These are phyloP conservation scores for Apolygus lucorum DNA, from an alignment of 1,140 invertebrate species.

Conservation along the genomic window DNA sequence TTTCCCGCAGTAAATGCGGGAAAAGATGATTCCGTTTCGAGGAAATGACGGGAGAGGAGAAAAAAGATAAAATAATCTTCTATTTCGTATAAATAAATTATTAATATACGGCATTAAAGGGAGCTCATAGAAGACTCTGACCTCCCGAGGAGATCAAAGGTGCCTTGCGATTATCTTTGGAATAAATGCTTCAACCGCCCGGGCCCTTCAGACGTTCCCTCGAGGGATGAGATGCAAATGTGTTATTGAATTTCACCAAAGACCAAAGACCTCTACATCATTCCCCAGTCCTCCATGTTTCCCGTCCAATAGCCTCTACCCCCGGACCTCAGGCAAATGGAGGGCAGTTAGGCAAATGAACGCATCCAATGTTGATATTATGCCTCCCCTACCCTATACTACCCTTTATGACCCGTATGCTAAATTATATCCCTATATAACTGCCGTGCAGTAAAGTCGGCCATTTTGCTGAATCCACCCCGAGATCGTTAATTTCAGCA, in stretches of 20 bases:
- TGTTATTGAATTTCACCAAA: neutral
- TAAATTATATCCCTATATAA: too few relatives aligned
- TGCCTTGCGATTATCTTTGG: neutral
- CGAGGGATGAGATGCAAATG: neutral
- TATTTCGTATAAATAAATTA: constrained; percentile 3
- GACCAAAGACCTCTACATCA: neutral
- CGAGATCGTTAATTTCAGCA: too few relatives aligned
- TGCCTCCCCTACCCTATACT: too few relatives aligned
- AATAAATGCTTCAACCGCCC: neutral
- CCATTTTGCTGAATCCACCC: too few relatives aligned
- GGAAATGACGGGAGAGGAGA: neutral
- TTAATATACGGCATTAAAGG: neutral
- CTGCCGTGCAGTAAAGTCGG: too few relatives aligned
- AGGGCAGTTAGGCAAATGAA: neutral
- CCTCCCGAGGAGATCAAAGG: neutral
- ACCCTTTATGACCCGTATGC: too few relatives aligned
- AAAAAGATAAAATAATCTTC: neutral
- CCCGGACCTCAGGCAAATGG: neutral
- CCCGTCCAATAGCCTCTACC: neutral
- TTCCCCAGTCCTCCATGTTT: neutral
- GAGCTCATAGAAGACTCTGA: neutral
- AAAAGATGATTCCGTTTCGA: neutral
- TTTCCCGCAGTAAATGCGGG: neutral
- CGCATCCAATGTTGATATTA: neutral
- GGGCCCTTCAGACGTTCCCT: neutral